Evolutionary conservation across 2,797 vertebrate species (phyloP).

Genomic region (Parauchenoglanis punctatus): DNA sequence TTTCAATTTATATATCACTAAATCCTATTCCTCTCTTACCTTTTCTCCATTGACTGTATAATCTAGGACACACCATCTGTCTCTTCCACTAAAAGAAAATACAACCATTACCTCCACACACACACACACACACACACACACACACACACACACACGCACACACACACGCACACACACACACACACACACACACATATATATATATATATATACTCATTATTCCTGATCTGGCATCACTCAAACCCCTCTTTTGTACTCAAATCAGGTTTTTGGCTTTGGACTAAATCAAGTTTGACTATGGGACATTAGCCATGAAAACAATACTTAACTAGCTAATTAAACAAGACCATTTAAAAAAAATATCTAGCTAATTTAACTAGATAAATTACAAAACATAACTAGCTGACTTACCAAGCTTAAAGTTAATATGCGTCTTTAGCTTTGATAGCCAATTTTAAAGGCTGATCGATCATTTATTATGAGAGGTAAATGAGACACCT

Average conservation of each 20-base stretch:
- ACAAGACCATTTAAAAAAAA: not conserved
- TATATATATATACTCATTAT: not conserved
- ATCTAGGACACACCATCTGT: not conserved
- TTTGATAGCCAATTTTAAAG: not conserved
- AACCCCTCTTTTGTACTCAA: not conserved
- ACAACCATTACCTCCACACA: not conserved
- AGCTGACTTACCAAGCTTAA: not conserved
- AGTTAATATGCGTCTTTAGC: not conserved
- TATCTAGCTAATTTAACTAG: not conserved
- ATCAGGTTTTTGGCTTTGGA: too few species aligned
- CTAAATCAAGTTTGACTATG: not conserved
- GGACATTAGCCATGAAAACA: not conserved
- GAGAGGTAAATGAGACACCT: not conserved
- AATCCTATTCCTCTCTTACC: constrained; percentile 31
- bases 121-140: not conserved
- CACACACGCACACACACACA: not conserved
- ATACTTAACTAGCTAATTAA: not conserved
- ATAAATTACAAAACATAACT: not conserved
- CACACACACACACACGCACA: not conserved
- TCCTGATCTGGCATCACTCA: not conserved
- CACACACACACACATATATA: not conserved
- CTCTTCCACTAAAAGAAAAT: not conserved
- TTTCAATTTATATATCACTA: constrained; percentile 36
- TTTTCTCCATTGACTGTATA: not conserved
- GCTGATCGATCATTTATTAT: too few species aligned